Evolutionary conservation across 2,888 invertebrate species (phyloP).

Genomic region (Lepidocyrtinus sp.): DNA sequence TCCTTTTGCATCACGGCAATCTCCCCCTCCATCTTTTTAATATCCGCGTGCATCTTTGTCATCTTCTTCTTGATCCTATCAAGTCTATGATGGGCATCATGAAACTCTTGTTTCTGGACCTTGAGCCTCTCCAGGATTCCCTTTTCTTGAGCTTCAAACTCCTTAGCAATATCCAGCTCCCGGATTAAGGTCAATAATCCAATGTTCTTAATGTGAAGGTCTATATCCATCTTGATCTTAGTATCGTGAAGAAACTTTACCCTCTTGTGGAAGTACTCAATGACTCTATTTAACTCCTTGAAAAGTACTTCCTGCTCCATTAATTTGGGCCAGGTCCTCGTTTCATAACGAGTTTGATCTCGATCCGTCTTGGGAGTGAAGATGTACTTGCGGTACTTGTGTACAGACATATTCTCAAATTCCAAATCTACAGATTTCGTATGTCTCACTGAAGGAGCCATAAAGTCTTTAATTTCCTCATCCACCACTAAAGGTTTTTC

Average conservation of each 20-base stretch:
- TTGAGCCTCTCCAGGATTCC: slow-evolving; percentile 76
- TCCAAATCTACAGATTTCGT: slow-evolving; percentile 55
- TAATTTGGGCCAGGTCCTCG: slow-evolving; percentile 58
- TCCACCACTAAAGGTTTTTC: slow-evolving; percentile 32
- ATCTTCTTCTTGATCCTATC: slow-evolving; percentile 73
- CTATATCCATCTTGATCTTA: slow-evolving; percentile 77
- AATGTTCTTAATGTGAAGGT: slow-evolving; percentile 75
- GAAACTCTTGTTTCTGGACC: slow-evolving; percentile 63
- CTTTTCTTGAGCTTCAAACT: slow-evolving; percentile 82
- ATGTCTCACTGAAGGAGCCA: slow-evolving; percentile 42
- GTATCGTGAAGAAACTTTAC: slow-evolving; percentile 76
- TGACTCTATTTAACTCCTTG: slow-evolving; percentile 76
- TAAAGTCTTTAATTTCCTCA: slow-evolving; percentile 46
- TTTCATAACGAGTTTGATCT: slow-evolving; percentile 53
- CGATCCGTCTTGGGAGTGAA: slow-evolving; percentile 59
- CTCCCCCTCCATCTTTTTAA: slow-evolving; percentile 74
- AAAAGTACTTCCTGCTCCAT: slow-evolving; percentile 79
- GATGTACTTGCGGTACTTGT: slow-evolving; percentile 63
- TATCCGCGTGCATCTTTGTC: slow-evolving; percentile 74
- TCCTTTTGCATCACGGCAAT: slow-evolving; percentile 75
- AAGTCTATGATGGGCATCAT: slow-evolving; percentile 59
- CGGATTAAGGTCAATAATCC: slow-evolving; percentile 80
- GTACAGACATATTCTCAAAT: slow-evolving; percentile 61
- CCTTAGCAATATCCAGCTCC: slow-evolving; percentile 82
- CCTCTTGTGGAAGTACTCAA: slow-evolving; percentile 80